A percentile compares a stretch with the other conserved stretches of the same genome.
Conservation (phyloP, 2,113 vertebrate genomes). For the Verasper variegatus region DNA sequence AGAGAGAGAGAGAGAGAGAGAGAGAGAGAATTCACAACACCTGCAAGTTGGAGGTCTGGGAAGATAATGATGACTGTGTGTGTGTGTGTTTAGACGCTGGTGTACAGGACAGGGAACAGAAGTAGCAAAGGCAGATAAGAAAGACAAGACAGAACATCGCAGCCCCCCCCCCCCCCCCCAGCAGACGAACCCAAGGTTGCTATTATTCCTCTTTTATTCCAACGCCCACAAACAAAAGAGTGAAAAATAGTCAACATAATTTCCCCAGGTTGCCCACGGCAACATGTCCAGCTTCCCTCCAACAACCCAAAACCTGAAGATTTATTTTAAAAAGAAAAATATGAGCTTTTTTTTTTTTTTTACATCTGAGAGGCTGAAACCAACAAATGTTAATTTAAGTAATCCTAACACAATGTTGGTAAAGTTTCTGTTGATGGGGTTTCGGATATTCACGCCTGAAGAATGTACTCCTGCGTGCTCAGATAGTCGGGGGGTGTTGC, state of each 20-base stretch:
- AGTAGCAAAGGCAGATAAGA: slow-evolving; percentile 62
- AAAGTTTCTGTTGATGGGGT: too few species aligned
- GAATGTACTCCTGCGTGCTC: neutral
- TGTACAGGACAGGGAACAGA: slow-evolving; percentile 29
- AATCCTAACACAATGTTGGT: too few species aligned
- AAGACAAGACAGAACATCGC: slow-evolving; percentile 46
- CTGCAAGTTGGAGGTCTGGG: slow-evolving; percentile 49
- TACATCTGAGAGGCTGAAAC: neutral
- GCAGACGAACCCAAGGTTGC: neutral
- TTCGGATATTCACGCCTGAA: neutral
- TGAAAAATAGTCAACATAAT: neutral
- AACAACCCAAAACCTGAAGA: neutral
- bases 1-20: neutral
- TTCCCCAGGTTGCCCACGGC: neutral
- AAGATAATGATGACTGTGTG: slow-evolving; percentile 59
- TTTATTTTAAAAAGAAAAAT: neutral
- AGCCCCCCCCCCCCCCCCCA: neutral
- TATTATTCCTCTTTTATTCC: neutral
- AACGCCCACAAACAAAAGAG: neutral
- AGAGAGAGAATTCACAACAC: slow-evolving; percentile 45
- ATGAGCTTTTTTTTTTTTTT: too few species aligned
- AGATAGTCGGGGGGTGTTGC: slow-evolving; percentile 18
- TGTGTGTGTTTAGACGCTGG: slow-evolving; percentile 10
- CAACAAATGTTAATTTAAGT: neutral
- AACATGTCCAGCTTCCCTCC: neutral